Evolutionary conservation across 2,113 vertebrate genomes (phyloP).

Genomic region (Acrocephalus arundinaceus): DNA sequence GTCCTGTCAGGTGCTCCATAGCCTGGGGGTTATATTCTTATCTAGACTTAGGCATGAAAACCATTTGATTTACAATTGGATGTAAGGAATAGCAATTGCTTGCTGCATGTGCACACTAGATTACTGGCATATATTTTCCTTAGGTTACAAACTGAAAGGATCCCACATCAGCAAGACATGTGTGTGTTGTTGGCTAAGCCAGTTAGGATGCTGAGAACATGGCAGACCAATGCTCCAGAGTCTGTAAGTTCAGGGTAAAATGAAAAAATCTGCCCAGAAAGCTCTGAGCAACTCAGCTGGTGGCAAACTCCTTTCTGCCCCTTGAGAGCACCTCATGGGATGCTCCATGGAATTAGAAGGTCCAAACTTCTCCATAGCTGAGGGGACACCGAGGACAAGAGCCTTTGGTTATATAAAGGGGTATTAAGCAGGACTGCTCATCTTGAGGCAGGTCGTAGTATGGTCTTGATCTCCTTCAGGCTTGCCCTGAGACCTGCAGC

Average conservation of each 20-base stretch:
- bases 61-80: constrained; percentile 16
- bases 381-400: background rate
- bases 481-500: accelerated
- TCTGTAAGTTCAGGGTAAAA: background rate
- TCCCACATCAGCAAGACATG: background rate
- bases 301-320: background rate
- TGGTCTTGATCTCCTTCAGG: background rate
- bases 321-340: background rate
- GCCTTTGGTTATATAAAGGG: background rate
- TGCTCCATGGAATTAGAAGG: background rate
- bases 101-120: background rate
- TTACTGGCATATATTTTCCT: background rate
- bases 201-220: background rate
- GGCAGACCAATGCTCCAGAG: background rate
- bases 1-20: background rate
- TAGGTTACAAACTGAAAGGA: background rate
- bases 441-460: accelerated
- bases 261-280: background rate
- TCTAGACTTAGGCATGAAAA: constrained; percentile 18
- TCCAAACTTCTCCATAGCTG: background rate
- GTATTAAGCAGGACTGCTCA: accelerated
- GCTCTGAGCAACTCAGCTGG: background rate
- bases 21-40: constrained; percentile 20
- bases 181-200: background rate
- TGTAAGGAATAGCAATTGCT: background rate